Evolutionary conservation across 2,888 invertebrate species (phyloP).

Genomic region (Brenthis hecate): DNA sequence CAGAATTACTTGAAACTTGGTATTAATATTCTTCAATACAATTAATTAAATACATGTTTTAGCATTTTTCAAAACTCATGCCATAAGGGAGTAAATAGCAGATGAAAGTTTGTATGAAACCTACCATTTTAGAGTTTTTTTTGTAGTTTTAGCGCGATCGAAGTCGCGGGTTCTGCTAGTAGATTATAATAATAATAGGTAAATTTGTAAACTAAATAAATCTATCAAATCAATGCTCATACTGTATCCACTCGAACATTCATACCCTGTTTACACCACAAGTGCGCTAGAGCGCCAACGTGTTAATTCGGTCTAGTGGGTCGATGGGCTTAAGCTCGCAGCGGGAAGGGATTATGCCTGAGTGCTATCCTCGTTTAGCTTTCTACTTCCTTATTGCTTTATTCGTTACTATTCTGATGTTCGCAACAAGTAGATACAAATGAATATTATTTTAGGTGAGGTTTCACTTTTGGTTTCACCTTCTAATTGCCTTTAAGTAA

Average conservation of each 20-base stretch:
- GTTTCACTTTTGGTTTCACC: too few species aligned
- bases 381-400: slow-evolving; percentile 15
- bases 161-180: too few species aligned
- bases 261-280: slow-evolving; percentile 1
- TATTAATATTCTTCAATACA: too few species aligned
- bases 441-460: not conserved
- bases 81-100: too few species aligned
- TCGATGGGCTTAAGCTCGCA: slow-evolving; percentile 12
- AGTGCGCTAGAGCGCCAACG: slow-evolving; percentile 11
- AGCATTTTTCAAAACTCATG: too few species aligned
- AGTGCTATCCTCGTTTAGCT: slow-evolving; percentile 17
- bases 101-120: too few species aligned
- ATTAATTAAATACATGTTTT: too few species aligned
- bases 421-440: not conserved
- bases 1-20: too few species aligned
- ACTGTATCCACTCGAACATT: not conserved
- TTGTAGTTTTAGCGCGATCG: too few species aligned
- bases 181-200: too few species aligned
- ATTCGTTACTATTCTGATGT: slow-evolving; percentile 3
- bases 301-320: slow-evolving; percentile 29
- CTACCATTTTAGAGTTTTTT: too few species aligned
- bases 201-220: not conserved
- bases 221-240: not conserved
- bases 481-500: too few species aligned
- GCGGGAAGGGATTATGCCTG: slow-evolving; percentile 18